phyloP scores from a whole-genome alignment of 2,113 vertebrate species.

The Porphyrio hochstetteri region DNA sequence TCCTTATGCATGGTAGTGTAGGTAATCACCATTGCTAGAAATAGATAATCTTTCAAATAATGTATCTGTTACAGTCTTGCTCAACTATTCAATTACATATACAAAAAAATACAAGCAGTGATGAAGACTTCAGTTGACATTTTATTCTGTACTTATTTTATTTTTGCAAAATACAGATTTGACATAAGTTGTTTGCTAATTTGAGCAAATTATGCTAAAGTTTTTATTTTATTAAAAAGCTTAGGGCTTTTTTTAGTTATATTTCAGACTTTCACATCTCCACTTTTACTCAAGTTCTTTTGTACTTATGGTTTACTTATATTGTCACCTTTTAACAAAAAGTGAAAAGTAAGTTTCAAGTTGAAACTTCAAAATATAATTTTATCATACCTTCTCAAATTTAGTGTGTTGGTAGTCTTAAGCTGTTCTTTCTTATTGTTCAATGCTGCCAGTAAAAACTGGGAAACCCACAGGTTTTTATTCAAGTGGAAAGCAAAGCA shows the following conservation, averaged over 20 bases:
- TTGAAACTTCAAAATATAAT: background rate
- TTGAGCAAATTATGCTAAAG: background rate
- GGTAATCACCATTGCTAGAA: background rate
- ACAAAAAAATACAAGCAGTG: background rate
- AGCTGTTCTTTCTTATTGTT: background rate
- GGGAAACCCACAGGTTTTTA: background rate
- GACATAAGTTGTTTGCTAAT: background rate
- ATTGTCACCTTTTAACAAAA: background rate
- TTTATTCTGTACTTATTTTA: background rate
- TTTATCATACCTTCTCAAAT: background rate
- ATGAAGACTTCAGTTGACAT: background rate
- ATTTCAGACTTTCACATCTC: background rate
- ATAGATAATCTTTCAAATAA: background rate
- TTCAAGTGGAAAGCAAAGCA: background rate
- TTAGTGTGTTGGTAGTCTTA: background rate
- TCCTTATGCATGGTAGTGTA: background rate
- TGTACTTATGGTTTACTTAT: background rate
- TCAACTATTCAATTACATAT: background rate
- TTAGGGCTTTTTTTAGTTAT: background rate
- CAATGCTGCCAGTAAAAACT: background rate
- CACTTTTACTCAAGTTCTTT: background rate
- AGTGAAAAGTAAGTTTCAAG: background rate
- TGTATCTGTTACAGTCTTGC: background rate
- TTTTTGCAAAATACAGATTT: background rate
- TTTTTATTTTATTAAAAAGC: background rate